Evolutionary conservation across 1,140 invertebrate genomes (phyloP).

Genomic region (Drosophila takahashii): DNA sequence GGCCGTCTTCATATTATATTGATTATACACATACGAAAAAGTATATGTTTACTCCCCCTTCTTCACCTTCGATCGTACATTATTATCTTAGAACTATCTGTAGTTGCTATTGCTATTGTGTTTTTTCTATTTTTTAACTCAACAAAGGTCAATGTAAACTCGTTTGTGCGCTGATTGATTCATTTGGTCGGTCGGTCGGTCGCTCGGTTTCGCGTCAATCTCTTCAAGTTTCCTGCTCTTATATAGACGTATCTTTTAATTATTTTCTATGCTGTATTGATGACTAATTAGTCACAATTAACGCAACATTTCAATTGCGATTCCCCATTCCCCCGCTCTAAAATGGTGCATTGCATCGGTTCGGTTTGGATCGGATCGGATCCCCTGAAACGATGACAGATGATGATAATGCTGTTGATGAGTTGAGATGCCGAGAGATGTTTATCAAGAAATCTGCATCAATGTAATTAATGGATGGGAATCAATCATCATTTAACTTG

Average conservation of each 20-base stretch:
- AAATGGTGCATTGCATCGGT: constrained; percentile 11
- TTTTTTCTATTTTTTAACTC: constrained; percentile 19
- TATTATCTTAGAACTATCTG: constrained; percentile 27
- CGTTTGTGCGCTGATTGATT: constrained; percentile 41
- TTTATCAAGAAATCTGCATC: constrained; percentile 22
- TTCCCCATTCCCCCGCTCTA: background rate
- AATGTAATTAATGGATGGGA: constrained; percentile 10
- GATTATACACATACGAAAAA: constrained; percentile 7
- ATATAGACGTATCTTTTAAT: constrained; percentile 53
- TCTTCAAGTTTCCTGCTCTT: constrained; percentile 47
- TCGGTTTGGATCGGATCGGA: background rate
- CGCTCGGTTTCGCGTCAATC: constrained; percentile 18
- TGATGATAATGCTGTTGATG: constrained; percentile 24
- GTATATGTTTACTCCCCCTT: background rate
- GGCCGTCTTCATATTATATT: constrained; percentile 39
- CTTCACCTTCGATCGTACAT: constrained; percentile 22
- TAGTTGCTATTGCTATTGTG: constrained; percentile 12
- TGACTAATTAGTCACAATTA: constrained; percentile 74
- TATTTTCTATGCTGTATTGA: constrained; percentile 63
- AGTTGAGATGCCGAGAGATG: constrained; percentile 7
- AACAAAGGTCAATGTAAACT: constrained; percentile 45
- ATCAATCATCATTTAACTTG: constrained; percentile 19
- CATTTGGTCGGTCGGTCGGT: constrained; percentile 13
- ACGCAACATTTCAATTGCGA: constrained; percentile 54
- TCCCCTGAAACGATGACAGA: constrained; percentile 28